Evolutionary conservation across 2,888 invertebrate genomes (phyloP).

Genomic region (Andrena flavipes): DNA sequence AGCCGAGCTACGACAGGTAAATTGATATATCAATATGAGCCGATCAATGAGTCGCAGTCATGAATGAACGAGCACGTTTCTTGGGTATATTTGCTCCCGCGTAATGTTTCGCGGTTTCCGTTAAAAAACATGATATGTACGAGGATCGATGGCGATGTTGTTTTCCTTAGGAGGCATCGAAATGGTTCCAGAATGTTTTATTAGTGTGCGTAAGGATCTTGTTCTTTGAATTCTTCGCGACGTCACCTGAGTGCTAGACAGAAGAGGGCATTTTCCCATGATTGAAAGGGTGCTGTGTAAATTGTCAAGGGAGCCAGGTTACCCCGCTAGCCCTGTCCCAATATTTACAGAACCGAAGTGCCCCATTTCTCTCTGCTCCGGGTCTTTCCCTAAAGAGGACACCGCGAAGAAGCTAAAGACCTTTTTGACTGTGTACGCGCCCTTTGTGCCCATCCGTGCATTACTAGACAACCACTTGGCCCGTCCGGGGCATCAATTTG

Average conservation of each 20-base stretch:
- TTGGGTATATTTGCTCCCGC: background rate
- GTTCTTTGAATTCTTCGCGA: background rate
- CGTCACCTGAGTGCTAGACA: constrained; percentile 10
- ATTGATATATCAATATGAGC: constrained; percentile 57
- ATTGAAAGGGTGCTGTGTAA: constrained; percentile 61
- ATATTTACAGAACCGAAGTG: constrained; percentile 73
- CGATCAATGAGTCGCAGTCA: constrained; percentile 60
- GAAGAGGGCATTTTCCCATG: constrained; percentile 41
- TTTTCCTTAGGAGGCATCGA: background rate
- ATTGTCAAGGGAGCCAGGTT: constrained; percentile 41
- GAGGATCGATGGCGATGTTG: background rate
- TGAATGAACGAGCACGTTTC: constrained; percentile 58
- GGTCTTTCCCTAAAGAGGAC: constrained; percentile 56
- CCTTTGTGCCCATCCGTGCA: constrained; percentile 56
- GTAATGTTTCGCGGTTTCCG: constrained; percentile 16
- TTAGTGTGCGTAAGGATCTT: background rate
- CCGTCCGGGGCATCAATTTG: constrained; percentile 63
- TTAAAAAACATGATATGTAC: background rate
- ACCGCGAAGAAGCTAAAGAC: constrained; percentile 58
- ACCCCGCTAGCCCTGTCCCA: constrained; percentile 68
- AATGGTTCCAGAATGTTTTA: background rate
- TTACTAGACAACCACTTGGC: constrained; percentile 66
- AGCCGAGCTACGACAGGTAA: constrained; percentile 40
- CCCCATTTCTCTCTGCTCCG: constrained; percentile 55
- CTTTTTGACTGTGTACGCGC: constrained; percentile 71